Conservation (phyloP, 2,888 invertebrate genomes). For the Steromphala cineraria region DNA sequence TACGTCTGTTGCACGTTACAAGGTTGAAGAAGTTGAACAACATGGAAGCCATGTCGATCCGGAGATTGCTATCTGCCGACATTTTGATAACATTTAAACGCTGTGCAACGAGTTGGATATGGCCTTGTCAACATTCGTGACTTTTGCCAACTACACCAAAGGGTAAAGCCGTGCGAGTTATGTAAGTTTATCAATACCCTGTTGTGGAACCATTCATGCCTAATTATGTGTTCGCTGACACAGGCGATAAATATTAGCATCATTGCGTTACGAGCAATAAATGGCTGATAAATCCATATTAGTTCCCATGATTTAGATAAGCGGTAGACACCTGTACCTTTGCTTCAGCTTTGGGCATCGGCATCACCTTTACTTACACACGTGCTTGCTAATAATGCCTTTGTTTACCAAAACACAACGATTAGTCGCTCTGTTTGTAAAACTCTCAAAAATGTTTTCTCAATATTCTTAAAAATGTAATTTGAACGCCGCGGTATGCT, state of each 20-base stretch:
- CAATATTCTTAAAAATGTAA: background rate
- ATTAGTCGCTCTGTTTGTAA: background rate
- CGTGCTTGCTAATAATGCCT: background rate
- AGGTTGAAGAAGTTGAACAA: too few species aligned
- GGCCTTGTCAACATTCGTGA: background rate
- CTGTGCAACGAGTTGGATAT: background rate
- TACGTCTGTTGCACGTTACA: too few species aligned
- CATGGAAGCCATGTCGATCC: background rate
- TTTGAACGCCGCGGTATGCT: background rate
- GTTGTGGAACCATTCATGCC: too few species aligned
- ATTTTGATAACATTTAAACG: conserved; percentile 1
- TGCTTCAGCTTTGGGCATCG: background rate
- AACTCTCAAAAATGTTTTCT: background rate
- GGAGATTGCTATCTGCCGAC: background rate
- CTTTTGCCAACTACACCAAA: background rate
- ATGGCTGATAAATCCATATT: background rate
- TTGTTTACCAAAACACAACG: background rate
- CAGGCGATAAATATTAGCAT: background rate
- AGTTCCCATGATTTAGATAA: background rate
- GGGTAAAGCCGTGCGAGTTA: too few species aligned
- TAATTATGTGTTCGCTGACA: background rate
- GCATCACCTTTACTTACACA: background rate
- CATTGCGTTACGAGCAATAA: background rate
- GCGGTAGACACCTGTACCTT: background rate
- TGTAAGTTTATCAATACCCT: too few species aligned